Percentiles rank a stretch among this genome's conserved stretches.
Conservation (phyloP, 2,888 invertebrate genomes). For the Eugnorisma glareosa region DNA sequence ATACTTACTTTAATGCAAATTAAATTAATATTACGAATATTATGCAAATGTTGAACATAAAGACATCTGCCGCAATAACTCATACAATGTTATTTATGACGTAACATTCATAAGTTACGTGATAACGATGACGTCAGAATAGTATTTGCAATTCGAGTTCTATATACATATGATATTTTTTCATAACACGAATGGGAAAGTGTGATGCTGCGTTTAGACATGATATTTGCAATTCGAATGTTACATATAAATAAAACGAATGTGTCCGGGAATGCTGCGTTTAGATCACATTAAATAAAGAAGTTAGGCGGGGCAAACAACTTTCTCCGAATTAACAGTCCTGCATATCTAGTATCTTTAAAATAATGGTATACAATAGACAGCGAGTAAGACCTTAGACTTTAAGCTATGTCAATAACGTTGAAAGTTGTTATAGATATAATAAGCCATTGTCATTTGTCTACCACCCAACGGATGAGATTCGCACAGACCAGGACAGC, state of each 20-base stretch:
- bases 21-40: conserved; percentile 49
- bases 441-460: too few species aligned
- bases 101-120: conserved; percentile 47
- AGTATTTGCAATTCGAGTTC: conserved; percentile 44
- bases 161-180: conserved; percentile 29
- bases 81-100: conserved; percentile 45
- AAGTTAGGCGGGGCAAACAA: too few species aligned
- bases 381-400: too few species aligned
- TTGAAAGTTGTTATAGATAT: too few species aligned
- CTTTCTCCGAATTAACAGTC: too few species aligned
- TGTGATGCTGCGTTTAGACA: not conserved
- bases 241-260: too few species aligned
- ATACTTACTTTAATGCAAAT: conserved; percentile 41
- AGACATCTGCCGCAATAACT: conserved; percentile 46
- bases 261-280: not conserved
- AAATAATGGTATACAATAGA: too few species aligned
- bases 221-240: conserved; percentile 27
- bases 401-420: too few species aligned
- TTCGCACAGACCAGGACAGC: too few species aligned
- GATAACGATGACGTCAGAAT: conserved; percentile 43
- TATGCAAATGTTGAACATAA: conserved; percentile 30
- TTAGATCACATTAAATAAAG: not conserved
- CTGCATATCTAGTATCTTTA: too few species aligned
- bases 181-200: conserved; percentile 5
- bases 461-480: too few species aligned